These are phyloP conservation scores for Hydroisotoma schaefferi DNA, from an alignment of 2,888 invertebrate species.

Conservation along the genomic window DNA sequence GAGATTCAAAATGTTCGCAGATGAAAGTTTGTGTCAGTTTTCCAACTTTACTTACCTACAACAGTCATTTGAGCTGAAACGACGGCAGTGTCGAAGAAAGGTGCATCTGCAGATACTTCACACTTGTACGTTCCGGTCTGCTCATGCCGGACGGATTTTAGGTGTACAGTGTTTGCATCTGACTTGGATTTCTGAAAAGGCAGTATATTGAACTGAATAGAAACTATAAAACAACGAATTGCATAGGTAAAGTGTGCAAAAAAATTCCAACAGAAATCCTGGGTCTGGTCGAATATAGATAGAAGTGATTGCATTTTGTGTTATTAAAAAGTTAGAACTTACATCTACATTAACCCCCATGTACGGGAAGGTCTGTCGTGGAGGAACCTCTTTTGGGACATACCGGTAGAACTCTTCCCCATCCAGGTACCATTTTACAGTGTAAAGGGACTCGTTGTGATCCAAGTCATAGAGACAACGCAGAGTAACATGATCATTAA, in stretches of 20 bases:
- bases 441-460: slow-evolving; percentile 66
- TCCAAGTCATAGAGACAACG: slow-evolving; percentile 72
- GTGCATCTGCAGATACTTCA: slow-evolving; percentile 48
- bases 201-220: too few species aligned
- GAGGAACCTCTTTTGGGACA: slow-evolving; percentile 73
- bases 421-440: slow-evolving; percentile 79
- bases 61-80: slow-evolving; percentile 48
- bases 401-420: slow-evolving; percentile 73
- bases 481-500: slow-evolving; percentile 65
- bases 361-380: slow-evolving; percentile 67
- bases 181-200: slow-evolving; percentile 43
- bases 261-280: too few species aligned
- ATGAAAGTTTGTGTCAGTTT: too few species aligned
- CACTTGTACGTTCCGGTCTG: slow-evolving; percentile 47
- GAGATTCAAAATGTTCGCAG: too few species aligned
- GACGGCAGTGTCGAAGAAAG: slow-evolving; percentile 47
- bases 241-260: too few species aligned
- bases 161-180: slow-evolving; percentile 45
- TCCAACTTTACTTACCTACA: slow-evolving; percentile 45
- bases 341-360: slow-evolving; percentile 74
- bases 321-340: slow-evolving; percentile 37
- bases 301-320: too few species aligned
- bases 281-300: too few species aligned
- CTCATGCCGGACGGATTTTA: slow-evolving; percentile 47
- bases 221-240: too few species aligned